Conservation (phyloP, 2,797 vertebrate genomes). For the Lindbergichthys nudifrons region DNA sequence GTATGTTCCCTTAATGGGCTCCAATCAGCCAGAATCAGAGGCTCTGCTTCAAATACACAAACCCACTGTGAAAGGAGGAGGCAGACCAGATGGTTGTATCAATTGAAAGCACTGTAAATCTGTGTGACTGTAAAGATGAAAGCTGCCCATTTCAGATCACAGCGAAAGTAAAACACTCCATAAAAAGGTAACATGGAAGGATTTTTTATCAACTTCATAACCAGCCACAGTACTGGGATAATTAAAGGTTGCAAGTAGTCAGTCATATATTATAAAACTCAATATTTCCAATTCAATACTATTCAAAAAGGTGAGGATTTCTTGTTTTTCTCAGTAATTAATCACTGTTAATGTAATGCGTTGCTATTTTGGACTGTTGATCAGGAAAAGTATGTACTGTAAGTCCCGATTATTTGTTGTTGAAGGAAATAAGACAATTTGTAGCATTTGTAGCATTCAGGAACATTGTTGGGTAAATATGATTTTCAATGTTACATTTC, state of each 20-base stretch:
- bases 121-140: slow-evolving; percentile 43
- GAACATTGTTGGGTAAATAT: too few species aligned
- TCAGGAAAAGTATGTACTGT: background rate
- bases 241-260: background rate
- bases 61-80: slow-evolving; percentile 35
- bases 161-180: background rate
- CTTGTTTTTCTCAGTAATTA: background rate
- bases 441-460: too few species aligned
- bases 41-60: slow-evolving; percentile 26
- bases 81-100: slow-evolving; percentile 54
- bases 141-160: slow-evolving; percentile 39
- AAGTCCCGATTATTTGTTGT: background rate
- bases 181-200: slow-evolving; percentile 1
- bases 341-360: background rate
- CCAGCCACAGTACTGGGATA: background rate
- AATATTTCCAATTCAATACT: background rate
- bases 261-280: background rate
- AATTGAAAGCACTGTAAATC: slow-evolving; percentile 43
- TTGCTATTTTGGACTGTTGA: background rate
- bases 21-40: slow-evolving; percentile 29
- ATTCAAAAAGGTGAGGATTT: background rate
- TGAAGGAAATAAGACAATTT: background rate
- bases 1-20: slow-evolving; percentile 4
- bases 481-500: too few species aligned
- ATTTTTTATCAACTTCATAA: slow-evolving; percentile 6